Conservation (phyloP, 2,888 invertebrate genomes). For the Leptinotarsa peninsularis region DNA sequence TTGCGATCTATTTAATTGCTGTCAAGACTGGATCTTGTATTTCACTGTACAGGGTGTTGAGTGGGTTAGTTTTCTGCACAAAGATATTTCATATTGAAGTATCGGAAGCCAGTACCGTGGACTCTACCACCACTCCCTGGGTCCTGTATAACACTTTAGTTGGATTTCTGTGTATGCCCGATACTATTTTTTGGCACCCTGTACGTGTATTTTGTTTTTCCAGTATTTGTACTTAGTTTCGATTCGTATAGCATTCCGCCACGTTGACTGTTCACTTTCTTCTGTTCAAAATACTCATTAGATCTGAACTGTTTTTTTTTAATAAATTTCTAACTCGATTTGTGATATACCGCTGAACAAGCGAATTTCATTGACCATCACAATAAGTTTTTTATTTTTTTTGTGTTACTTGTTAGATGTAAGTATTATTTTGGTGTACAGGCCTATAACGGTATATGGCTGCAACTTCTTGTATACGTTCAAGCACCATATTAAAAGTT, state of each 20-base stretch:
- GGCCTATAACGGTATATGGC: slow-evolving; percentile 44
- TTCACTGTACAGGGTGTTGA: slow-evolving; percentile 1
- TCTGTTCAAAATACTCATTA: slow-evolving; percentile 24
- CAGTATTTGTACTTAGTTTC: slow-evolving; percentile 12
- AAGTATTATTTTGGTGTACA: slow-evolving; percentile 40
- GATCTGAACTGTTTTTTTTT: slow-evolving; percentile 19
- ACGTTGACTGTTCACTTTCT: not conserved
- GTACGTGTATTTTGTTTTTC: not conserved
- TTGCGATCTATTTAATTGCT: not conserved
- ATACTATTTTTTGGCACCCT: not conserved
- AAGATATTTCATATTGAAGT: slow-evolving; percentile 12
- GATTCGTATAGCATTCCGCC: slow-evolving; percentile 14
- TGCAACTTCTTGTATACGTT: slow-evolving; percentile 56
- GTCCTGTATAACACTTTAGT: not conserved
- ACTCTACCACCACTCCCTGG: not conserved
- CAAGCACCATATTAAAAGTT: slow-evolving; percentile 54
- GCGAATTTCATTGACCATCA: slow-evolving; percentile 36
- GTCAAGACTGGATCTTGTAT: slow-evolving; percentile 10
- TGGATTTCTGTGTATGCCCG: not conserved
- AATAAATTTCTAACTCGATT: slow-evolving; percentile 8
- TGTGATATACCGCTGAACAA: slow-evolving; percentile 41
- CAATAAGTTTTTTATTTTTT: slow-evolving; percentile 27
- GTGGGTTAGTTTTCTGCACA: not conserved
- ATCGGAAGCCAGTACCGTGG: not conserved
- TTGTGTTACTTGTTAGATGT: slow-evolving; percentile 37